A percentile compares a stretch with the other conserved stretches of the same genome.
These are phyloP conservation scores for Heliothis peltigera DNA, from an alignment of 2,888 invertebrate genomes.

Conservation along the genomic window DNA sequence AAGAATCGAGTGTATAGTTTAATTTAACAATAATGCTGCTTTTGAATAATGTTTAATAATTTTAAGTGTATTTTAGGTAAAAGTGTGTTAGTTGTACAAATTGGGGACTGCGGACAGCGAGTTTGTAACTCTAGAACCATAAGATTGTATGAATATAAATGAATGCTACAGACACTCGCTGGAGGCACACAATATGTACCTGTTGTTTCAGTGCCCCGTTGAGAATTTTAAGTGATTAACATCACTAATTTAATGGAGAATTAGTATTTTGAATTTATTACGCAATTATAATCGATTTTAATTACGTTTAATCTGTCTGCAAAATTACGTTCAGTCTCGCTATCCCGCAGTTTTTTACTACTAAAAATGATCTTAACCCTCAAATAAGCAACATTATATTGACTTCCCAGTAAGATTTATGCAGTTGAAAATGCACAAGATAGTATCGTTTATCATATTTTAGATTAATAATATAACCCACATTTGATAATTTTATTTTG, in stretches of 20 bases:
- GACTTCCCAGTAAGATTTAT: background rate
- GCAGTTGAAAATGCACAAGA: background rate
- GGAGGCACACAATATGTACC: background rate
- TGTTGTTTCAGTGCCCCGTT: background rate
- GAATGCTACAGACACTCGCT: background rate
- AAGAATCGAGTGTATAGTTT: conserved; percentile 28
- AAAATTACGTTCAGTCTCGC: background rate
- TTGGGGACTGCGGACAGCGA: conserved; percentile 11
- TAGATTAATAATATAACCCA: background rate
- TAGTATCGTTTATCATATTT: background rate
- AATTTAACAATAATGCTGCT: conserved; percentile 38
- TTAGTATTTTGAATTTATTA: conserved; percentile 12
- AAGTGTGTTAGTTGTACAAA: conserved; percentile 44
- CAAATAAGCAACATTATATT: background rate
- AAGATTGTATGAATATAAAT: conserved; percentile 9
- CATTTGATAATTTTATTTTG: background rate
- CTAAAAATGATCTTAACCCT: background rate
- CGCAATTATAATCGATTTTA: conserved; percentile 2
- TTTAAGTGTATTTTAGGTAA: conserved; percentile 44
- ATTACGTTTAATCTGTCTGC: background rate
- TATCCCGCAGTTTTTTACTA: background rate
- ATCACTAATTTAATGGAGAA: background rate
- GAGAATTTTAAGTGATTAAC: background rate
- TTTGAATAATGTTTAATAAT: conserved; percentile 37
- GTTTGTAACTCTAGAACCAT: background rate